phyloP scores from a whole-genome alignment of 2,797 vertebrate genomes.

The Esox masquinongy region DNA sequence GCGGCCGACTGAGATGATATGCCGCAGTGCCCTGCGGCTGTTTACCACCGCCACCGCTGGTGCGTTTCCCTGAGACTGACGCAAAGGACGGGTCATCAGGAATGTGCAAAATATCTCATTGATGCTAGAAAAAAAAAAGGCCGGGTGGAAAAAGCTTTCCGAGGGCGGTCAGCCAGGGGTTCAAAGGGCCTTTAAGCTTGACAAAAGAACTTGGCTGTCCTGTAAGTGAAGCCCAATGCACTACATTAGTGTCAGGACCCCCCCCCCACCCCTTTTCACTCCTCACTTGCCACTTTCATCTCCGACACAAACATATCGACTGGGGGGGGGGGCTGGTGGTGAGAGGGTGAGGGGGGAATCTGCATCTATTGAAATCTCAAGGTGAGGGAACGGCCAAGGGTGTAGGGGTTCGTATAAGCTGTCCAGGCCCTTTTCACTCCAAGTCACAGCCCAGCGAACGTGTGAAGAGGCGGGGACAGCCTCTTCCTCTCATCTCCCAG shows the following conservation, averaged over 20 bases:
- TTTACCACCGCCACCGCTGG: background rate
- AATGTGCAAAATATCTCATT: conserved; percentile 58
- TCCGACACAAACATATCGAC: conserved; percentile 81
- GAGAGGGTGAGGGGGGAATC: conserved; percentile 36
- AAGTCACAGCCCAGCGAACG: conserved; percentile 63
- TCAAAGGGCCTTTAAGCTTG: conserved; percentile 80
- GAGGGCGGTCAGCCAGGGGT: conserved; percentile 69
- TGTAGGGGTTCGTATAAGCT: conserved; percentile 58
- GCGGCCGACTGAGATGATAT: background rate
- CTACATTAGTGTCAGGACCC: conserved; percentile 80
- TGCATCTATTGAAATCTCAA: conserved; percentile 68
- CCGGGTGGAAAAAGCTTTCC: conserved; percentile 32
- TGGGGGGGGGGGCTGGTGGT: conserved; percentile 47
- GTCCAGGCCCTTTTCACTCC: conserved; percentile 57
- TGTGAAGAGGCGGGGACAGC: conserved; percentile 59
- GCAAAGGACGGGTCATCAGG: background rate
- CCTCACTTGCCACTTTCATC: conserved; percentile 82
- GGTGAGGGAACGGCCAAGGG: conserved; percentile 68
- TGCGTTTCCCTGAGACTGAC: background rate
- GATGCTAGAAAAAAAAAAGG: conserved; percentile 59
- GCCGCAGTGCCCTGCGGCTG: background rate
- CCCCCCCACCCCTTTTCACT: conserved; percentile 45
- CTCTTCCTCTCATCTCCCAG: conserved; percentile 69
- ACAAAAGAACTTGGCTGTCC: conserved; percentile 83
- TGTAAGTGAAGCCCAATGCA: conserved; percentile 80